Conservation (phyloP, 2,888 invertebrate species). For the Bellardia pandia region DNA sequence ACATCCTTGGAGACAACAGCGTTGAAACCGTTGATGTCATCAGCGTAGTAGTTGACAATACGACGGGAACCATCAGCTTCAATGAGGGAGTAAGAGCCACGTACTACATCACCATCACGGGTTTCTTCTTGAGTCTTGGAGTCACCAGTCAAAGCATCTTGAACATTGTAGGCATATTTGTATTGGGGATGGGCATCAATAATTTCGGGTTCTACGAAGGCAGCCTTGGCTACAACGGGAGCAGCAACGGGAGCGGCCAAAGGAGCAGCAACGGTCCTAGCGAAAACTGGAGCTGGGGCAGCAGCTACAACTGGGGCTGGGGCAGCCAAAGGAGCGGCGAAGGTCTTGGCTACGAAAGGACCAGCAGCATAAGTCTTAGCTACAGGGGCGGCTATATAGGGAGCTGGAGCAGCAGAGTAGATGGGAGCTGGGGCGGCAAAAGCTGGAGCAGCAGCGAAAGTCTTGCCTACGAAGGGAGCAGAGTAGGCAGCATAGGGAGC, state of each 20-base stretch:
- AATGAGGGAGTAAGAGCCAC: slow-evolving; percentile 84
- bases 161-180: slow-evolving; percentile 84
- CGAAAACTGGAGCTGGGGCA: slow-evolving; percentile 73
- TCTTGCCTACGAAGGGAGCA: slow-evolving; percentile 71
- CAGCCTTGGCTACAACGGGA: slow-evolving; percentile 75
- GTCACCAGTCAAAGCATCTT: slow-evolving; percentile 85
- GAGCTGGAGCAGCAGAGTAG: slow-evolving; percentile 73
- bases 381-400: slow-evolving; percentile 69
- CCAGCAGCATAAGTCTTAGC: slow-evolving; percentile 74
- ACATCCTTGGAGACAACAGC: slow-evolving; percentile 84
- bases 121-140: slow-evolving; percentile 85
- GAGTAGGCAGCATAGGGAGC: slow-evolving; percentile 74
- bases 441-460: slow-evolving; percentile 76
- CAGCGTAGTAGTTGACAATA: slow-evolving; percentile 85
- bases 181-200: slow-evolving; percentile 84
- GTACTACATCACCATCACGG: slow-evolving; percentile 85
- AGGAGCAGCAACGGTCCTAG: slow-evolving; percentile 75
- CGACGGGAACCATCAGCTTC: slow-evolving; percentile 85
- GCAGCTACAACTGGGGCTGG: slow-evolving; percentile 76
- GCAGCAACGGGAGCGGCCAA: slow-evolving; percentile 69
- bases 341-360: slow-evolving; percentile 74
- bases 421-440: slow-evolving; percentile 74
- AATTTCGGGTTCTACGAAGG: slow-evolving; percentile 80
- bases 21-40: slow-evolving; percentile 85
- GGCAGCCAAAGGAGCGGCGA: slow-evolving; percentile 74